Evolutionary conservation across 2,797 vertebrate genomes (phyloP).

Genomic region (Coendou prehensilis): DNA sequence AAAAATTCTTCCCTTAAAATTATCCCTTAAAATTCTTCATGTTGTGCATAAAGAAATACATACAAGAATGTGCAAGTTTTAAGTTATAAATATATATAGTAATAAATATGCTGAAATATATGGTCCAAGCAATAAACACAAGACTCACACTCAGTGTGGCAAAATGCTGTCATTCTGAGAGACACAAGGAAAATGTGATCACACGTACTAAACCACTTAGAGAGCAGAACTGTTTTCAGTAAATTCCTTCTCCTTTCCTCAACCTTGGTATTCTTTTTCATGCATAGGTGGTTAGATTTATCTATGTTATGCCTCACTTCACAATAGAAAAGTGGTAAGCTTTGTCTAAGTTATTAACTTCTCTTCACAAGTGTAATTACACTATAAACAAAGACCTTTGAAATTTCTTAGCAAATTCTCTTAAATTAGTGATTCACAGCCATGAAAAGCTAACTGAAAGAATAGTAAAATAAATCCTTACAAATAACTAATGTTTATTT

Average conservation of each 20-base stretch:
- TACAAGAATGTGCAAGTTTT: not conserved
- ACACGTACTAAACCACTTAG: not conserved
- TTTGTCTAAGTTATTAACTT: not conserved
- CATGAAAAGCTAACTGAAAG: constrained; percentile 7
- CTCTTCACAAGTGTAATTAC: constrained; percentile 40
- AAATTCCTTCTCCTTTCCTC: constrained; percentile 34
- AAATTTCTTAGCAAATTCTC: constrained; percentile 40
- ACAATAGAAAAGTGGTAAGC: not conserved
- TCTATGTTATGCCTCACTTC: constrained; percentile 45
- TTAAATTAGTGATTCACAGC: constrained; percentile 42
- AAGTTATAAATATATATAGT: not conserved
- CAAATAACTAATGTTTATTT: constrained; percentile 44
- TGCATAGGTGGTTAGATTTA: not conserved
- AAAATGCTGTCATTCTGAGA: not conserved
- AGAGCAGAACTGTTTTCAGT: not conserved
- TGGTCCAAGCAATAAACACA: not conserved
- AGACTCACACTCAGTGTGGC: not conserved
- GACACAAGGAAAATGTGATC: not conserved
- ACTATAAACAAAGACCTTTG: constrained; percentile 12
- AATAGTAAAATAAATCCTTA: constrained; percentile 6
- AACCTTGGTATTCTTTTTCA: constrained; percentile 6
- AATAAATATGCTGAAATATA: not conserved
- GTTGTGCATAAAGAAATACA: not conserved
- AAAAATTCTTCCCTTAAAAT: not conserved
- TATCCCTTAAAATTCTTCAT: constrained; percentile 3